Conservation (phyloP, 2,113 vertebrate species). For the Canis aureus region DNA sequence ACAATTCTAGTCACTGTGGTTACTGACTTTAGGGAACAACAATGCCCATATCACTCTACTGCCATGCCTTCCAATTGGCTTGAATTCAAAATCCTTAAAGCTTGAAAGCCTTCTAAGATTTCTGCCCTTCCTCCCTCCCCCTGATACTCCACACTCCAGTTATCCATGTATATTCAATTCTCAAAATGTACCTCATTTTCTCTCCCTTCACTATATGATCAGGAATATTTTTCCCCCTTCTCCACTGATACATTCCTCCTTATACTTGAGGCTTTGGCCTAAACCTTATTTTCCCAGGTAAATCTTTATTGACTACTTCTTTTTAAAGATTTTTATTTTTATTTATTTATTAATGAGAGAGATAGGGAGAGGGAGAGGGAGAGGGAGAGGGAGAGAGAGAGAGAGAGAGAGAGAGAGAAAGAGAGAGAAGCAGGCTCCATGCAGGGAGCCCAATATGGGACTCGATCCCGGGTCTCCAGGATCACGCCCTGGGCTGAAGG, state of each 20-base stretch:
- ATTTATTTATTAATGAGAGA: too few relatives aligned
- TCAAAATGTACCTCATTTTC: background rate
- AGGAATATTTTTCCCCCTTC: background rate
- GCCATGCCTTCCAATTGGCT: background rate
- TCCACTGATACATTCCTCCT: background rate
- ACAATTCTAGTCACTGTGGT: background rate
- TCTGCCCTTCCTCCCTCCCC: background rate
- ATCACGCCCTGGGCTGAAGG: too few relatives aligned
- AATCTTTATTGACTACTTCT: background rate
- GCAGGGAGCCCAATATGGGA: too few relatives aligned
- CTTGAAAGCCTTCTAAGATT: background rate
- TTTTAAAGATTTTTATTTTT: too few relatives aligned
- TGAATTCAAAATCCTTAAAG: background rate
- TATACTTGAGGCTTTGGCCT: background rate
- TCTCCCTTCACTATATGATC: background rate
- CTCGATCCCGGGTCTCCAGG: too few relatives aligned
- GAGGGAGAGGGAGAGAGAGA: too few relatives aligned
- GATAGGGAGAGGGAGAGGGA: too few relatives aligned
- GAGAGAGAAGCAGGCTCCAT: too few relatives aligned
- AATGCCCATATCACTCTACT: background rate
- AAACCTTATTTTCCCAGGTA: background rate
- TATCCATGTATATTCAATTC: background rate
- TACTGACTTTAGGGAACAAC: background rate
- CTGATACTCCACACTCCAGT: background rate
- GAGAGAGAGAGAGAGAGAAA: too few relatives aligned